phyloP scores from a whole-genome alignment of 1,140 invertebrate species.

The Ceratitis capitata region DNA sequence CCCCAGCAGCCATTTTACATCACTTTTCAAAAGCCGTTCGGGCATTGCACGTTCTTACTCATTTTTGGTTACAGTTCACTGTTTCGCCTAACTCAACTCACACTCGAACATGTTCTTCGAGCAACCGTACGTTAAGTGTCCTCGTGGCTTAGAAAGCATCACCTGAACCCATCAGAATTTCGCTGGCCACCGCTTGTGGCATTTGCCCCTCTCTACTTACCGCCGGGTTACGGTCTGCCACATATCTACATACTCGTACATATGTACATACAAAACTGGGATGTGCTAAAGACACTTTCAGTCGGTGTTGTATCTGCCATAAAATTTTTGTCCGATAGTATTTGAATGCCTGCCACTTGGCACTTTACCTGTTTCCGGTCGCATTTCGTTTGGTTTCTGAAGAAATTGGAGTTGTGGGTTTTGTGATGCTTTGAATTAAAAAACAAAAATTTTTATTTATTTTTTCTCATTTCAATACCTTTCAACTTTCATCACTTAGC shows the following conservation, averaged over 20 bases:
- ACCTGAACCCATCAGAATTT: background rate
- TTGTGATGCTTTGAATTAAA: too few relatives aligned
- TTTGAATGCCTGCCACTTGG: background rate
- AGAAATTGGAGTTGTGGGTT: background rate
- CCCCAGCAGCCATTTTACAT: background rate
- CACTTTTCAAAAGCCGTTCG: background rate
- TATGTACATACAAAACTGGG: background rate
- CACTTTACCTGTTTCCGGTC: background rate
- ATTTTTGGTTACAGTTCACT: background rate
- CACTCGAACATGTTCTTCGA: too few relatives aligned
- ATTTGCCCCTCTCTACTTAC: background rate
- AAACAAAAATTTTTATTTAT: too few relatives aligned
- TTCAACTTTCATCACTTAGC: too few relatives aligned
- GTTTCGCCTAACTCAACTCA: background rate
- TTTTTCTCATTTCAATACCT: too few relatives aligned
- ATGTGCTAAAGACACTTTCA: background rate
- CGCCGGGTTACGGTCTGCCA: background rate
- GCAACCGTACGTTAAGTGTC: background rate
- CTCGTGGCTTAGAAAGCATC: background rate
- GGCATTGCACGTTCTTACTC: too few relatives aligned
- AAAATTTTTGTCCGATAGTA: background rate
- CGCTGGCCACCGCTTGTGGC: background rate
- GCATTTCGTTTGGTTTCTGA: background rate
- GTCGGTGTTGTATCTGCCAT: too few relatives aligned
- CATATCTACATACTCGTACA: background rate